These are phyloP conservation scores for Gallinago paraguaiae DNA, from an alignment of 2,113 vertebrate genomes.

Conservation along the genomic window DNA sequence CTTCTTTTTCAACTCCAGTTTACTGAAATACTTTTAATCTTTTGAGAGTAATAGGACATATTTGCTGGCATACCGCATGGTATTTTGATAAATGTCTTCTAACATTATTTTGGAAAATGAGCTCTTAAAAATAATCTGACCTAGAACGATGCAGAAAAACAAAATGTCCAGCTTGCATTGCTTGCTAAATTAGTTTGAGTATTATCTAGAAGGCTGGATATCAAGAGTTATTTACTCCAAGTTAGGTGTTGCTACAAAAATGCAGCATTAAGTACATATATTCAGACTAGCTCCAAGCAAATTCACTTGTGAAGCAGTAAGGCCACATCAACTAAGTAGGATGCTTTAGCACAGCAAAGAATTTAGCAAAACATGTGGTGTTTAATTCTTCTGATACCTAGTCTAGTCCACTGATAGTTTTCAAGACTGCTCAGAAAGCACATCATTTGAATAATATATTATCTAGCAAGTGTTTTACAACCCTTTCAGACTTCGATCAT, in stretches of 20 bases:
- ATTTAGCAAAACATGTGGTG: background rate
- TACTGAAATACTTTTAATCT: background rate
- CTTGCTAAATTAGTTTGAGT: background rate
- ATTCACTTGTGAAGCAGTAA: background rate
- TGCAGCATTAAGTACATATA: background rate
- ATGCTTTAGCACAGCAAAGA: background rate
- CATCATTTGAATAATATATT: background rate
- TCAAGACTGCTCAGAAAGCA: background rate
- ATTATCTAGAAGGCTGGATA: background rate
- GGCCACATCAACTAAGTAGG: background rate
- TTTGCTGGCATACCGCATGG: background rate
- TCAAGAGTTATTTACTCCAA: background rate
- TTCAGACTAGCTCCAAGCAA: background rate
- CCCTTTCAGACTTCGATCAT: background rate
- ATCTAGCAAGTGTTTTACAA: background rate
- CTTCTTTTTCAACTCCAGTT: background rate
- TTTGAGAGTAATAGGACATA: background rate
- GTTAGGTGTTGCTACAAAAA: background rate
- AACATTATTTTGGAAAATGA: background rate
- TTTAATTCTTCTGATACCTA: background rate
- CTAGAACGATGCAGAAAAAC: background rate
- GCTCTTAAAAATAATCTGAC: background rate
- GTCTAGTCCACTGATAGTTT: background rate
- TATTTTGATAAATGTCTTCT: background rate
- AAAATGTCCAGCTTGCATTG: background rate